These are phyloP conservation scores for Sinopyrophorus schimmeli DNA, from an alignment of 2,888 invertebrate species.

Conservation along the genomic window DNA sequence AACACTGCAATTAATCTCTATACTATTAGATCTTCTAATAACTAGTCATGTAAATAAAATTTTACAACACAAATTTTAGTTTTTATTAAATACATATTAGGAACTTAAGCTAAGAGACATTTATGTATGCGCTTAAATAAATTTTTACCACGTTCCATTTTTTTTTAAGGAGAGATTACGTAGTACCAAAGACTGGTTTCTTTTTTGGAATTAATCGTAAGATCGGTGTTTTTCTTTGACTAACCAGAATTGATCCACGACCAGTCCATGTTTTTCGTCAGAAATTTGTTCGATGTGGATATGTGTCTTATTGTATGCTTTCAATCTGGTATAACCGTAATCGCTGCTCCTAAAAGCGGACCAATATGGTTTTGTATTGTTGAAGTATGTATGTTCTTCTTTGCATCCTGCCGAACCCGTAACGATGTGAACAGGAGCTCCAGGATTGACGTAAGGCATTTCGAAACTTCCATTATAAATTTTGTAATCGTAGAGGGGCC, in stretches of 20 bases:
- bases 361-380: slow-evolving; percentile 61
- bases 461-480: slow-evolving; percentile 63
- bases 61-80: too few relatives aligned
- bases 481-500: slow-evolving; percentile 82
- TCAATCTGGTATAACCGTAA: slow-evolving; percentile 85
- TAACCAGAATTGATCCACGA: slow-evolving; percentile 52
- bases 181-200: too few relatives aligned
- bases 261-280: slow-evolving; percentile 51
- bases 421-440: slow-evolving; percentile 84
- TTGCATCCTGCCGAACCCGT: slow-evolving; percentile 86
- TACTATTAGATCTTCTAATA: too few relatives aligned
- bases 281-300: slow-evolving; percentile 76
- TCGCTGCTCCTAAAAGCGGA: slow-evolving; percentile 79
- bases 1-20: too few relatives aligned
- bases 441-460: slow-evolving; percentile 67
- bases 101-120: too few relatives aligned
- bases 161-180: too few relatives aligned
- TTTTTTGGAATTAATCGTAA: slow-evolving; percentile 7
- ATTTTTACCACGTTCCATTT: too few relatives aligned
- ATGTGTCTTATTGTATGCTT: slow-evolving; percentile 76
- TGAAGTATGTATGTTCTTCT: slow-evolving; percentile 68
- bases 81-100: too few relatives aligned
- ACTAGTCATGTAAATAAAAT: too few relatives aligned
- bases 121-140: too few relatives aligned
- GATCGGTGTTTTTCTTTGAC: slow-evolving; percentile 43